Conservation (phyloP, 30 jellyfish, hydroid and myxozoan genomes). For the Hydractinia symbiolongicarpus region DNA sequence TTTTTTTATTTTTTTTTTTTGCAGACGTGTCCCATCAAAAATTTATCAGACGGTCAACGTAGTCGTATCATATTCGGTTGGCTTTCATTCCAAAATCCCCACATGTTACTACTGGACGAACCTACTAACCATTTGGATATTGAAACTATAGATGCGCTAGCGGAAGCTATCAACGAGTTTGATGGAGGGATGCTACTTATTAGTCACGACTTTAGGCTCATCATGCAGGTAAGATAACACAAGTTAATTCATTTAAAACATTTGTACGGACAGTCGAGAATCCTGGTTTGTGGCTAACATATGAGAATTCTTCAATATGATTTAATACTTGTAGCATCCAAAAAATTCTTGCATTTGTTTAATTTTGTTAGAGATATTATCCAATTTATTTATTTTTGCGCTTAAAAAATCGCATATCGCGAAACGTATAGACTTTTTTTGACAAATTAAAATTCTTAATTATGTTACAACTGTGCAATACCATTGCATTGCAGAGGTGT, state of each 20-base stretch:
- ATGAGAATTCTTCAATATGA: too few relatives aligned
- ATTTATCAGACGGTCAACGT: constrained; percentile 93
- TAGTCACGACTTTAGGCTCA: constrained; percentile 97
- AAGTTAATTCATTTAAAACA: too few relatives aligned
- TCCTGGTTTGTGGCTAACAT: too few relatives aligned
- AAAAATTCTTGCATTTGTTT: not conserved
- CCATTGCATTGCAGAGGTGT: too few relatives aligned
- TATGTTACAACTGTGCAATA: too few relatives aligned
- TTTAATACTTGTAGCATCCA: not conserved
- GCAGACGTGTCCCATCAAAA: constrained; percentile 83
- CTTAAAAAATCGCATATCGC: too few relatives aligned
- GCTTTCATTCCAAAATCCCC: constrained; percentile 93
- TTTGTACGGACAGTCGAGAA: too few relatives aligned
- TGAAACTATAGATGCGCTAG: constrained; percentile 97
- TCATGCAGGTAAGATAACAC: constrained; percentile 70
- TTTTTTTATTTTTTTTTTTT: constrained; percentile 15
- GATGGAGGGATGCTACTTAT: constrained; percentile 96
- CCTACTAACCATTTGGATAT: constrained; percentile 99
- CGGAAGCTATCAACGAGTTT: constrained; percentile 93
- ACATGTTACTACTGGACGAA: constrained; percentile 94
- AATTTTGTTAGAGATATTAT: not conserved
- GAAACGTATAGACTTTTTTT: too few relatives aligned
- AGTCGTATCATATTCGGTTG: constrained; percentile 95
- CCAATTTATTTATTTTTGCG: too few relatives aligned
- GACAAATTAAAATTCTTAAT: too few relatives aligned